Evolutionary conservation across 2,113 vertebrate species (phyloP).

Genomic region (Bubo bubo): DNA sequence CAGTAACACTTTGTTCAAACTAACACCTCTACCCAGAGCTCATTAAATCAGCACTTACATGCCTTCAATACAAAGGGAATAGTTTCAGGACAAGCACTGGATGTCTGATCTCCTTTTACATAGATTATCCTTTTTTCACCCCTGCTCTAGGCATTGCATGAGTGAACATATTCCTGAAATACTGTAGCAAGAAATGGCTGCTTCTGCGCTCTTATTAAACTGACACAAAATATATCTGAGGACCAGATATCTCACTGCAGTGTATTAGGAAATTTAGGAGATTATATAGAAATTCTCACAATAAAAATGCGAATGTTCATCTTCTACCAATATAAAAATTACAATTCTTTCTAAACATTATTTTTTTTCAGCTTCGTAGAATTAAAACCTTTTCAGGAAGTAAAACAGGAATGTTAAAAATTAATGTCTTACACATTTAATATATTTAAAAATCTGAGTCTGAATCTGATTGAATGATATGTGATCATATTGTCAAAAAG

Average conservation of each 20-base stretch:
- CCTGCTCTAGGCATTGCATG: not conserved
- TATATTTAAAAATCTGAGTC: not conserved
- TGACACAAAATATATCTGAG: slow-evolving; percentile 46
- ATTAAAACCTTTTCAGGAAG: not conserved
- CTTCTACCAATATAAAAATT: not conserved
- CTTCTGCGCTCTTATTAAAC: slow-evolving; percentile 5
- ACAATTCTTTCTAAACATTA: not conserved
- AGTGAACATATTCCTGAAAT: slow-evolving; percentile 52
- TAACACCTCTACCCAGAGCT: slow-evolving; percentile 20
- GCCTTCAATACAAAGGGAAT: not conserved
- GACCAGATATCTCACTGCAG: slow-evolving; percentile 9
- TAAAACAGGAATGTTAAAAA: not conserved
- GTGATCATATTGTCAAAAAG: not conserved
- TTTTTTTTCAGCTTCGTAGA: not conserved
- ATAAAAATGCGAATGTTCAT: not conserved
- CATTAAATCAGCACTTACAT: slow-evolving; percentile 37
- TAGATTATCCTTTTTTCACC: not conserved
- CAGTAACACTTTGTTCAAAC: not conserved
- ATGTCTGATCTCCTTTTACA: slow-evolving; percentile 32
- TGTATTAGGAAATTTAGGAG: not conserved
- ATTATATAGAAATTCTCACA: not conserved
- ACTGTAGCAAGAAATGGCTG: not conserved
- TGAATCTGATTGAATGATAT: not conserved
- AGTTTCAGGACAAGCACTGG: not conserved
- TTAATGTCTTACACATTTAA: not conserved